Base-by-base conservation (phyloP, 1,140 invertebrate genomes). In the Anoplolepis gracilipes region DNA sequence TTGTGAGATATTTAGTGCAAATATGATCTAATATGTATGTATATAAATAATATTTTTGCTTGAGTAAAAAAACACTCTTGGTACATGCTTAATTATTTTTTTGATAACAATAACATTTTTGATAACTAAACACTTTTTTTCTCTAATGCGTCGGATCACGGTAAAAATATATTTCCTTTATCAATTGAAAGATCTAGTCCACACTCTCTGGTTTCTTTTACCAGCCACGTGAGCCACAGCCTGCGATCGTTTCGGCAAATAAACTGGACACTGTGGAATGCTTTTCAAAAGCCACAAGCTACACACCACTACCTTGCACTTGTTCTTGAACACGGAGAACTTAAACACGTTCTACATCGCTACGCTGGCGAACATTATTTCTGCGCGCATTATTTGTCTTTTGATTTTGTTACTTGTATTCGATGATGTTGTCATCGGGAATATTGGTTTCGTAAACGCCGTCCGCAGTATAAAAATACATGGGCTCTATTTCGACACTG, bases 381-480 rank as follows among this genome's bases (percentile, higher is more conserved):
- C 28, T 36, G 42, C n/a, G 28, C 61, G 7, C 19, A 42, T 16
- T 7, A 16, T 8, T 25, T 25, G 7, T 59, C 64, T 36, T n/a
- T 33, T 11, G 1, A n/a, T 30, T 42, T 53, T 8, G 30, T 53
- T 22, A 30, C 30, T n/a, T 49, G 36, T 5, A 25, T 49, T 49
- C 22, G 30, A 53, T n/a, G 49, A 59, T 70, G 65, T 59, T 59
- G 49, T 39, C 33, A 57, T 73, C 53, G 28, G 16, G 62, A 49
- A 39, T 11, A 22, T 30, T n/a, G 30, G n/a, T 81, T 57, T 81
- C 33, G 49, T 72, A 59, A 72, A 72, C 65, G 25, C 13, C 36
- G 64, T n/a, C n/a, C n/a, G n/a, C n/a, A 33, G 19, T 72, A 39
- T 30, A 65, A 33, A 79, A 57, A 79, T 30, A 79, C 28, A 55